Evolutionary conservation across 1,140 invertebrate species (phyloP), one percentile per base, ranked within the genome.

Genomic region (Papilio dardanus): DNA sequence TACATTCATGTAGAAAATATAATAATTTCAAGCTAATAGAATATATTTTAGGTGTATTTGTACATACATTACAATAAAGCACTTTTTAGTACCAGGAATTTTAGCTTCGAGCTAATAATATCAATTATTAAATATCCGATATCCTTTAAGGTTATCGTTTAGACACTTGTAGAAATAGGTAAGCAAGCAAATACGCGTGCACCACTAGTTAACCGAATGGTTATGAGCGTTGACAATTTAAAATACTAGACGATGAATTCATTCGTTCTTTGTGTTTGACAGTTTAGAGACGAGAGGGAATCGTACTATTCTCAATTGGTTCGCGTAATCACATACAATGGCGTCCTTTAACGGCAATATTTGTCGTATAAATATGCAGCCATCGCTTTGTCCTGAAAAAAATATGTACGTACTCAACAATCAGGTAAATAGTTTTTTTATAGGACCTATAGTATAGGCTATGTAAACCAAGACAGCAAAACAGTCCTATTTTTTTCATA

Each of bases 291-390:
- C 96, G 74, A 98, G 95, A 10, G 98, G 98, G 93, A 99, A 99
- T 76, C 97, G 96, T 33, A 99, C 96, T 65, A 99, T 96, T 74
- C 98, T 95, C 58, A 99, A 94, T 83, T 98, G 96, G 81, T 96
- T 96, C n/a, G 97, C 98, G 89, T 98, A 99, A 88, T 99, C 98
- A 93, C 98, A 99, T 12, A 99, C 96, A 58, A 98, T 96, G 8
- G 95, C 96, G 87, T 97, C 97, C 40, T 96, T 95, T 54, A 98
- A 89, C 16, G 96, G 94, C 71, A 97, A 89, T 85, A 98, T 95
- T 90, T 98, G 96, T 77, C 97, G 95, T 21, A 98, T 96, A 90
- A 97, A 97, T 35, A 97, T 95, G 87, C 96, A 96, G 71, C 95
- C 95, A 86, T 97, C 96, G 77, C 94, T 95, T 81, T 96, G 95